These are phyloP conservation scores for Xiphophorus maculatus DNA, from an alignment of 2,113 vertebrate genomes.

Conservation along the genomic window DNA sequence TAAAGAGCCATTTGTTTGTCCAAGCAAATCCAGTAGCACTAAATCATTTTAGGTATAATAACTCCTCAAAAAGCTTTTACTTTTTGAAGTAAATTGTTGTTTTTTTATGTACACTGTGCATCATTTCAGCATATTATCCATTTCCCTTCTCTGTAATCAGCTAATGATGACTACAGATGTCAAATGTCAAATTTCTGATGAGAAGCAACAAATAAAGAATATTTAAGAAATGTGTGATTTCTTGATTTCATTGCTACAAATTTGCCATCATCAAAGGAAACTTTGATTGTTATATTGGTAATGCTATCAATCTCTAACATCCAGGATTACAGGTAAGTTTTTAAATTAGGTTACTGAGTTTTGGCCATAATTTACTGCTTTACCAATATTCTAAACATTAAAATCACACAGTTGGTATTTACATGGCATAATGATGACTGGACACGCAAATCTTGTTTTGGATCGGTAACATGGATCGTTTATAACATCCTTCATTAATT, in stretches of 20 bases:
- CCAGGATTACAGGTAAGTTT: no score
- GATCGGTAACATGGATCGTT: no score
- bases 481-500: no score
- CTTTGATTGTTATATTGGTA: no score
- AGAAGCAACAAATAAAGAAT: constrained; percentile 76
- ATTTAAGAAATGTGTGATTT: constrained; percentile 58
- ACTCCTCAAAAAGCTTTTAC: constrained; percentile 74
- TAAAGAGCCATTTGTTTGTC: constrained; percentile 72
- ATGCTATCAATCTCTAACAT: no score
- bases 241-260: background rate
- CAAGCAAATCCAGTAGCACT: constrained; percentile 66
- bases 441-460: no score
- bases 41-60: constrained; percentile 72
- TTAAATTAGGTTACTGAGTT: no score
- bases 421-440: no score
- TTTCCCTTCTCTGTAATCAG: constrained; percentile 74
- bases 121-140: constrained; percentile 69
- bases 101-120: constrained; percentile 78
- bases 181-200: constrained; percentile 70
- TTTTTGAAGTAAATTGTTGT: constrained; percentile 75
- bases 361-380: no score
- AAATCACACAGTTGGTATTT: no score
- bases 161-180: constrained; percentile 12
- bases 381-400: no score
- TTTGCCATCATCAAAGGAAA: background rate